A percentile compares a stretch with the other conserved stretches of the same genome.
Conservation (phyloP, 2,113 vertebrate species). For the Cochlearius cochlearius region DNA sequence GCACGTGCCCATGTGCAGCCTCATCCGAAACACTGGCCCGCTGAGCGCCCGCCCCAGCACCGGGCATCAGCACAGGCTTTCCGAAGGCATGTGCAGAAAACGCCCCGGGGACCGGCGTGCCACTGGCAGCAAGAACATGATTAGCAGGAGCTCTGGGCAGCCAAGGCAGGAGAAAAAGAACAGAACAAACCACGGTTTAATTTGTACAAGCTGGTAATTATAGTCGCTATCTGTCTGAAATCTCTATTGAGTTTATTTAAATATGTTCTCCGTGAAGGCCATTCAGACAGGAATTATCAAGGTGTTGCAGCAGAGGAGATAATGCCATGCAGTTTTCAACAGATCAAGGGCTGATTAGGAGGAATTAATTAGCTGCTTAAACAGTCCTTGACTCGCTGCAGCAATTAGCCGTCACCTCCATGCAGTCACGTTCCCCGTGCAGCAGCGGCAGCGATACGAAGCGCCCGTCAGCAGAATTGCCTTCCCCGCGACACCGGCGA, state of each 20-base stretch:
- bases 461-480: background rate
- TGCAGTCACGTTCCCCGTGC: background rate
- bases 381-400: conserved; percentile 58
- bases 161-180: conserved; percentile 26
- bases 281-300: conserved; percentile 63
- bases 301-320: conserved; percentile 63
- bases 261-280: conserved; percentile 55
- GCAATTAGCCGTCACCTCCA: conserved; percentile 49
- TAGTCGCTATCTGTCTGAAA: conserved; percentile 68
- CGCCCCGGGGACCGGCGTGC: conserved; percentile 2
- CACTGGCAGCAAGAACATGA: conserved; percentile 36
- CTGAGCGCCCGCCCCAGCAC: background rate
- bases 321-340: conserved; percentile 58
- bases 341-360: conserved; percentile 63
- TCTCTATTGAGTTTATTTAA: conserved; percentile 72
- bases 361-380: conserved; percentile 71
- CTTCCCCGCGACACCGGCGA: background rate
- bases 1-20: background rate
- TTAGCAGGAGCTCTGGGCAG: conserved; percentile 54
- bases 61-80: background rate
- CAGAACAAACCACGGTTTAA: conserved; percentile 59
- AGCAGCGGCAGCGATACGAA: background rate
- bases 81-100: background rate
- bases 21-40: background rate
- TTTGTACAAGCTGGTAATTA: conserved; percentile 72